Percentiles rank a stretch among this genome's conserved stretches.
These are phyloP conservation scores for Gorsachius magnificus DNA, from an alignment of 2,797 vertebrate genomes.

Conservation along the genomic window DNA sequence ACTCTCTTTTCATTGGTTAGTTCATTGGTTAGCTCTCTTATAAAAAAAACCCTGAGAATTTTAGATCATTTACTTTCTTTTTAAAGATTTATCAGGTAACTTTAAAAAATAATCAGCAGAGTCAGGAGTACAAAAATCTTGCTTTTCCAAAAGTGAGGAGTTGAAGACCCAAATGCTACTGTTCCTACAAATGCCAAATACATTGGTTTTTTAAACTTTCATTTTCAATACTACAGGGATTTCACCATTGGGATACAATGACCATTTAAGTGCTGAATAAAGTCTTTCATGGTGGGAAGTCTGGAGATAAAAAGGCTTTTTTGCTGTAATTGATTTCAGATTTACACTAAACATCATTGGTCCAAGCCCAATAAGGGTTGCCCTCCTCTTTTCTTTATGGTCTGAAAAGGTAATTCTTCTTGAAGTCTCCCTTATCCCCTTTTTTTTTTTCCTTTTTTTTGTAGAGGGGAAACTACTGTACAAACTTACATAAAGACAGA, in stretches of 20 bases:
- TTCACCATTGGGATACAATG: not conserved
- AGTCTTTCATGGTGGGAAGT: not conserved
- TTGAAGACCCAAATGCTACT: conserved; percentile 75
- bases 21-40: not conserved
- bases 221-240: not conserved
- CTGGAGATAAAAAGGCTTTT: not conserved
- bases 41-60: too few relatives aligned
- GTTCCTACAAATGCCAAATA: not conserved
- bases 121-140: conserved; percentile 57
- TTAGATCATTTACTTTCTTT: not conserved
- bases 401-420: not conserved
- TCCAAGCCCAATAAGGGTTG: not conserved
- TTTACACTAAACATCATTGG: not conserved
- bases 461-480: not conserved
- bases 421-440: not conserved
- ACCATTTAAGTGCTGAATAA: not conserved
- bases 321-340: not conserved
- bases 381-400: not conserved
- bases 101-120: conserved; percentile 44
- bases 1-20: not conserved
- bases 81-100: not conserved
- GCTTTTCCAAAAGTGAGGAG: conserved; percentile 60
- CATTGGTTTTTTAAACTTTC: not conserved
- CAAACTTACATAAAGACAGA: not conserved
- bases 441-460: too few relatives aligned